phyloP scores from a whole-genome alignment of 2,888 invertebrate species.

The Ctenicera cuprea region DNA sequence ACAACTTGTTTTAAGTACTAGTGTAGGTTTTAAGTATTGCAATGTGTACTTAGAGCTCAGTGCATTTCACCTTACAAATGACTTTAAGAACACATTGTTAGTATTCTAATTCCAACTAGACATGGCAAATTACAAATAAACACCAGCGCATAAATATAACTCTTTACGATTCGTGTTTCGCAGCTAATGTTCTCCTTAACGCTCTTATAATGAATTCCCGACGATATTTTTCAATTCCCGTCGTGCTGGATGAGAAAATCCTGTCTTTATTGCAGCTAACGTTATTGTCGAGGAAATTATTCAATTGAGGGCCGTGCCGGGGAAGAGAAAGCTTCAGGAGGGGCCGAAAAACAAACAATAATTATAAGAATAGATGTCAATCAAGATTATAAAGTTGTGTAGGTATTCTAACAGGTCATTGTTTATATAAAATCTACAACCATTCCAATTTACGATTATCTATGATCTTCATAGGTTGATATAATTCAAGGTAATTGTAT shows the following conservation, averaged over 20 bases:
- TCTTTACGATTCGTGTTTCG: conserved; percentile 32
- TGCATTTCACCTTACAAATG: conserved; percentile 56
- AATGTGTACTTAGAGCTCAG: conserved; percentile 41
- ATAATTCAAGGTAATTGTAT: conserved; percentile 23
- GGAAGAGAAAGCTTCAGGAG: conserved; percentile 14
- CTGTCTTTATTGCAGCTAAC: too few species aligned
- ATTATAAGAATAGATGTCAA: conserved; percentile 30
- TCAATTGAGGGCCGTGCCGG: neutral
- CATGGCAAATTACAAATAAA: conserved; percentile 56
- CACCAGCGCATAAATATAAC: conserved; percentile 24
- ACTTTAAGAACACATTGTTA: conserved; percentile 40
- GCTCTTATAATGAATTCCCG: conserved; percentile 21
- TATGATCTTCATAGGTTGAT: conserved; percentile 25
- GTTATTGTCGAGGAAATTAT: neutral
- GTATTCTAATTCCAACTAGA: conserved; percentile 42
- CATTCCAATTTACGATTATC: conserved; percentile 29
- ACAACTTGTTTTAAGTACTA: conserved; percentile 55
- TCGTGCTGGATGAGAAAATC: neutral
- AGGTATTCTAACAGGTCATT: conserved; percentile 34
- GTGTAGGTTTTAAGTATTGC: conserved; percentile 60
- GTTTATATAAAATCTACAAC: conserved; percentile 31
- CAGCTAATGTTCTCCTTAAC: conserved; percentile 16
- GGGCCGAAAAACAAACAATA: conserved; percentile 25
- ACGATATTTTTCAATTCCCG: conserved; percentile 5
- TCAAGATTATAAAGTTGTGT: conserved; percentile 26